Conservation (phyloP, 2,113 vertebrate genomes). For the Cinclus mexicanus region DNA sequence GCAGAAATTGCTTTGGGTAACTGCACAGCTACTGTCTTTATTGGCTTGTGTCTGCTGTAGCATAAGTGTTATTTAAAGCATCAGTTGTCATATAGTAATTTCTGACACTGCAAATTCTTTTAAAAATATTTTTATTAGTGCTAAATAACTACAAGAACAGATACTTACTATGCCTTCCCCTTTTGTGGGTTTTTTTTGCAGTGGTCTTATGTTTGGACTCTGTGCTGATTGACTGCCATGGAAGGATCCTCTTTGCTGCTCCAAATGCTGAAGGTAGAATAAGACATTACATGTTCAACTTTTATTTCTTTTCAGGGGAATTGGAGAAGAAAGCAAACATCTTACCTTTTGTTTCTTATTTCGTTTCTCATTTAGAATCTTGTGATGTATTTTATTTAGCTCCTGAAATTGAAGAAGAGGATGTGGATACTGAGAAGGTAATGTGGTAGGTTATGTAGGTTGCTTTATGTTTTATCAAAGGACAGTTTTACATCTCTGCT, state of each 20-base stretch:
- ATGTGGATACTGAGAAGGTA: constrained; percentile 88
- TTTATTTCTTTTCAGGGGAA: background rate
- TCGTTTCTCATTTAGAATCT: constrained; percentile 67
- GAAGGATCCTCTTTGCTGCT: constrained; percentile 81
- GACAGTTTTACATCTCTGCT: background rate
- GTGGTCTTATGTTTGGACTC: constrained; percentile 85
- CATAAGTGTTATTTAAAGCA: background rate
- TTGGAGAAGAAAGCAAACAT: background rate
- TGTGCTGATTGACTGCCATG: constrained; percentile 78
- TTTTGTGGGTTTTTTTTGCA: constrained; percentile 51
- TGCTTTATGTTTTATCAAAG: background rate
- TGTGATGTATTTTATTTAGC: constrained; percentile 85
- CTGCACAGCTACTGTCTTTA: background rate
- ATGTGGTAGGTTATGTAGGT: background rate
- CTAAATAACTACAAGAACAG: background rate
- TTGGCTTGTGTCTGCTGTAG: background rate
- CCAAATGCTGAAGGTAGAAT: constrained; percentile 80
- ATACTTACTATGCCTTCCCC: background rate
- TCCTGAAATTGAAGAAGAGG: constrained; percentile 85
- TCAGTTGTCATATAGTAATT: background rate
- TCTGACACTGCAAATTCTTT: background rate
- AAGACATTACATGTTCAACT: background rate
- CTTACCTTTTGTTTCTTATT: constrained; percentile 34
- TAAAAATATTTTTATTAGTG: background rate
- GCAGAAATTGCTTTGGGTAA: background rate